Evolutionary conservation across 1,140 invertebrate genomes (phyloP).

Genomic region (Drosophila quadrilineata): DNA sequence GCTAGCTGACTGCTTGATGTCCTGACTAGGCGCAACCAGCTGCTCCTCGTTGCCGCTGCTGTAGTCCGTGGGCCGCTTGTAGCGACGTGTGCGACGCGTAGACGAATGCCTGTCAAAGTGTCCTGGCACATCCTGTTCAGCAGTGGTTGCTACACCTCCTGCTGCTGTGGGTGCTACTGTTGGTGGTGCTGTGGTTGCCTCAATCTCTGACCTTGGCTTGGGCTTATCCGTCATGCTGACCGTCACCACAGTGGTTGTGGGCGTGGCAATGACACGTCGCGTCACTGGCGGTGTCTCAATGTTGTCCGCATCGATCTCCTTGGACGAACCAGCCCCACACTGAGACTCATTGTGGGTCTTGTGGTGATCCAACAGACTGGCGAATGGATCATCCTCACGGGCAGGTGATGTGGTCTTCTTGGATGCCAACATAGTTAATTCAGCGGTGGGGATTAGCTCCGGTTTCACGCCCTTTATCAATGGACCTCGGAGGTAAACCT

Average conservation of each 20-base stretch:
- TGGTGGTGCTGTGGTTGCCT: constrained; percentile 21
- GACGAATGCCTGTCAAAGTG: constrained; percentile 93
- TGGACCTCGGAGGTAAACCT: constrained; percentile 84
- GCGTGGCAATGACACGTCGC: constrained; percentile 83
- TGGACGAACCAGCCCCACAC: constrained; percentile 81
- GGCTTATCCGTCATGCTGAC: constrained; percentile 66
- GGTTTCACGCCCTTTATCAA: constrained; percentile 34
- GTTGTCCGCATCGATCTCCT: constrained; percentile 94
- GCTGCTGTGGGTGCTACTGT: constrained; percentile 23
- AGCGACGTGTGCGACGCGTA: constrained; percentile 89
- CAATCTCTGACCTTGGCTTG: constrained; percentile 24
- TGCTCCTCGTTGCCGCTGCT: constrained; percentile 84
- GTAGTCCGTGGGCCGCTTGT: constrained; percentile 87
- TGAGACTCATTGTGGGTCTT: constrained; percentile 81
- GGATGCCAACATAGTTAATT: too few relatives aligned
- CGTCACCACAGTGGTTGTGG: constrained; percentile 67
- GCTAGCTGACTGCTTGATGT: constrained; percentile 74
- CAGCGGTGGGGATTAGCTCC: constrained; percentile 5
- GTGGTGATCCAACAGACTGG: constrained; percentile 56
- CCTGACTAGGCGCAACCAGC: constrained; percentile 58
- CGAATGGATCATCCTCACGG: constrained; percentile 53
- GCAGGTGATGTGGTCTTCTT: constrained; percentile 24
- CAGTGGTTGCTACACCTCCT: constrained; percentile 14
- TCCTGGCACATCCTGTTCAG: constrained; percentile 83
- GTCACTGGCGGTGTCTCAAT: constrained; percentile 93